Conservation (phyloP, 2,888 invertebrate genomes). For the Apamea anceps region DNA sequence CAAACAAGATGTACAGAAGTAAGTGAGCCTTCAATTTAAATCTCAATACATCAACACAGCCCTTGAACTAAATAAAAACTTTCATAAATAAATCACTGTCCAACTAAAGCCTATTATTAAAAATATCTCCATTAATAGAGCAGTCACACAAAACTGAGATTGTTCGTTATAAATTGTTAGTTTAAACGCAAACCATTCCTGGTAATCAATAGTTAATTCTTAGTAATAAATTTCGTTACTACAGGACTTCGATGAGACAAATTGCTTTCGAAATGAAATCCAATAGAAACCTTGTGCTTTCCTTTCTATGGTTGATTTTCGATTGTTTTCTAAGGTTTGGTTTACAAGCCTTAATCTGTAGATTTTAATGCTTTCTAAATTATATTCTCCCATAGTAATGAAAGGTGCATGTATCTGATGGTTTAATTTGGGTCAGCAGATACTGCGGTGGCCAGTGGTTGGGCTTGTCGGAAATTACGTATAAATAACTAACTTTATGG, state of each 20-base stretch:
- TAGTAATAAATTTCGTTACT: constrained; percentile 78
- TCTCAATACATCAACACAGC: not conserved
- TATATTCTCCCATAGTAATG: constrained; percentile 73
- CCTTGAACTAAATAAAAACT: constrained; percentile 24
- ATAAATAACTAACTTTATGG: constrained; percentile 42
- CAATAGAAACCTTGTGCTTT: constrained; percentile 58
- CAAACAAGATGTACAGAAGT: not conserved
- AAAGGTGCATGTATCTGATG: constrained; percentile 74
- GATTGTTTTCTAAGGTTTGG: constrained; percentile 32
- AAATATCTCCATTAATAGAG: constrained; percentile 71
- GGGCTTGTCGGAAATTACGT: constrained; percentile 41
- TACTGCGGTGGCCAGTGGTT: constrained; percentile 46
- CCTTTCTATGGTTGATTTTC: constrained; percentile 48
- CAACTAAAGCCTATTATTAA: constrained; percentile 55
- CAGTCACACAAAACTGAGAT: constrained; percentile 69
- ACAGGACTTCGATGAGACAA: constrained; percentile 71
- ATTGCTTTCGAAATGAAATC: constrained; percentile 53
- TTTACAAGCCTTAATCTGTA: constrained; percentile 70
- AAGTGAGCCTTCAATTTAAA: not conserved
- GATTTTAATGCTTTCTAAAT: constrained; percentile 76
- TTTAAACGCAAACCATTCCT: constrained; percentile 77
- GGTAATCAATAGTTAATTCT: constrained; percentile 82
- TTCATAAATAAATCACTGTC: constrained; percentile 54
- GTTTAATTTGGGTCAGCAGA: constrained; percentile 70
- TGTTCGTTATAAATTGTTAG: constrained; percentile 77